phyloP scores from a whole-genome alignment of 1,140 invertebrate species.

The Dreissena rostriformis region DNA sequence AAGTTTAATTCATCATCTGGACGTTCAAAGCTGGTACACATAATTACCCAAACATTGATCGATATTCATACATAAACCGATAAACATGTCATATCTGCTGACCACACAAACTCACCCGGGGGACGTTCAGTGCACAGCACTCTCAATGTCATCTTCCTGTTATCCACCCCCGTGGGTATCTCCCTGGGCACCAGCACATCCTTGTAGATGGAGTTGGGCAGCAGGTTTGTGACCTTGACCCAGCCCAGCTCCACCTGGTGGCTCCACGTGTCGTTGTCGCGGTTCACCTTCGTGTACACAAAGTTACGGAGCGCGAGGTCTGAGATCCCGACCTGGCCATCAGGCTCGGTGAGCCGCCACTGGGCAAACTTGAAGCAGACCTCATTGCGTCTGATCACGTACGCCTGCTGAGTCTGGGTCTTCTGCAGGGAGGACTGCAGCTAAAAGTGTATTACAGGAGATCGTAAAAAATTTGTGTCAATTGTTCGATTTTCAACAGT shows the following conservation, averaged over 20 bases:
- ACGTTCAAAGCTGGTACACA: too few relatives aligned
- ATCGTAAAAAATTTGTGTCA: neutral
- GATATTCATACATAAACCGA: too few relatives aligned
- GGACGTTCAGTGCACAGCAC: conserved; percentile 78
- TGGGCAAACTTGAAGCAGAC: conserved; percentile 99
- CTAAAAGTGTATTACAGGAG: too few relatives aligned
- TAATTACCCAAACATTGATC: too few relatives aligned
- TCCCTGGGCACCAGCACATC: conserved; percentile 87
- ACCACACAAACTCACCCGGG: conserved; percentile 69
- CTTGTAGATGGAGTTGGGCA: conserved; percentile 97
- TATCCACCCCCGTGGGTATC: conserved; percentile 69
- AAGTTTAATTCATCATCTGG: too few relatives aligned
- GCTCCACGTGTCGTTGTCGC: conserved; percentile 98
- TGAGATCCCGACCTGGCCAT: conserved; percentile 98
- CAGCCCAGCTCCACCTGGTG: conserved; percentile 99
- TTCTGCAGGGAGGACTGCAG: conserved; percentile 23
- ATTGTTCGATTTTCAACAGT: neutral
- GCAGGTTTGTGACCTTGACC: conserved; percentile 95
- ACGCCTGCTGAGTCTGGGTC: conserved; percentile 68
- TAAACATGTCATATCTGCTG: too few relatives aligned
- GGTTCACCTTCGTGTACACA: conserved; percentile 97
- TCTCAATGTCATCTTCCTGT: conserved; percentile 76
- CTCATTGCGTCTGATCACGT: conserved; percentile 94
- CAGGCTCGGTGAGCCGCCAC: conserved; percentile 98
- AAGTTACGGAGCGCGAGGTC: conserved; percentile 98